Evolutionary conservation across 2,888 invertebrate species (phyloP).

Genomic region (Polydrusus pterygomalis): DNA sequence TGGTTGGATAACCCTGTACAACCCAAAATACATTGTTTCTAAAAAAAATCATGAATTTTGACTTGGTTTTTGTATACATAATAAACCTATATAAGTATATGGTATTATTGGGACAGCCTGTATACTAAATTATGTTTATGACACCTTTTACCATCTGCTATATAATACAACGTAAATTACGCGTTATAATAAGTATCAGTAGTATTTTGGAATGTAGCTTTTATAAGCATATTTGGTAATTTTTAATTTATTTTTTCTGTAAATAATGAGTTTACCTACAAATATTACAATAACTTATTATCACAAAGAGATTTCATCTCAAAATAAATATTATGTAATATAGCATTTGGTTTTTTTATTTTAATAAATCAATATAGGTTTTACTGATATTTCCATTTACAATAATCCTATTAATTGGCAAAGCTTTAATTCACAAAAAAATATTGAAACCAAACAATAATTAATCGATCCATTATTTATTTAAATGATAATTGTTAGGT

Average conservation of each 20-base stretch:
- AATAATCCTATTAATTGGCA: no score
- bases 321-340: background rate
- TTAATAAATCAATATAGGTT: constrained; percentile 1
- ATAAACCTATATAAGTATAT: no score
- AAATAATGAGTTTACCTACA: background rate
- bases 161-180: no score
- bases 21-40: no score
- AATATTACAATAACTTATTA: background rate
- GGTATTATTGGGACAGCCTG: no score
- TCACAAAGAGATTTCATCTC: background rate
- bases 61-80: no score
- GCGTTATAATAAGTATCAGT: no score
- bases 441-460: background rate
- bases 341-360: background rate
- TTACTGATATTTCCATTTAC: background rate
- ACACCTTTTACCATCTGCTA: no score
- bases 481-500: background rate
- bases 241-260: background rate
- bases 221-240: background rate
- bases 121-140: no score
- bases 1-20: no score
- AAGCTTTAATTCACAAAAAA: background rate
- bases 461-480: background rate
- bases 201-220: background rate
- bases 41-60: no score